Conservation (phyloP, 2,113 vertebrate genomes). For the Herpetotheres cachinnans region DNA sequence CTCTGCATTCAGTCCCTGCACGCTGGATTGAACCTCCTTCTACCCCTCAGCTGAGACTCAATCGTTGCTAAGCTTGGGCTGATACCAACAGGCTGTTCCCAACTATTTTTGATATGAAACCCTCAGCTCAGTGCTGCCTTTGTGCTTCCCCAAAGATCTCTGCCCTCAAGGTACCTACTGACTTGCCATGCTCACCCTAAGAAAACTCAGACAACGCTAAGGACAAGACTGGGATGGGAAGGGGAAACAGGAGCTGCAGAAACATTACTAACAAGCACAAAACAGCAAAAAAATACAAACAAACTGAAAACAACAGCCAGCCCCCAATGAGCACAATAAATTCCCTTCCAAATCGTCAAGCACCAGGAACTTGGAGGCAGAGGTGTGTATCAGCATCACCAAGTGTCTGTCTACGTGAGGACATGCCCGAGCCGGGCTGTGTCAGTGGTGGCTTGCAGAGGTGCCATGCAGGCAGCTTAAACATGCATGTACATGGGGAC, state of each 20-base stretch:
- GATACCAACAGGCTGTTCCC: fast-evolving
- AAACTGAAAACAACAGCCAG: conserved; percentile 50
- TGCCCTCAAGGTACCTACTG: not conserved
- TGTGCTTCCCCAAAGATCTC: not conserved
- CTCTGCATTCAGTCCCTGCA: not conserved
- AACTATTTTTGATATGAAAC: not conserved
- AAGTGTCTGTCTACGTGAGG: fast-evolving
- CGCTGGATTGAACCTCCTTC: fast-evolving
- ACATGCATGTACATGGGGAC: not conserved
- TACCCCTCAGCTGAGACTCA: not conserved
- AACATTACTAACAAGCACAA: conserved; percentile 51
- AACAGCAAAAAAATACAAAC: conserved; percentile 29
- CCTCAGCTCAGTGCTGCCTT: not conserved
- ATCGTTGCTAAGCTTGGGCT: not conserved
- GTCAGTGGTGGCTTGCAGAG: not conserved
- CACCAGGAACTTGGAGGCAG: not conserved
- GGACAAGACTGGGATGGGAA: conserved; percentile 41
- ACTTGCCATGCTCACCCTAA: not conserved
- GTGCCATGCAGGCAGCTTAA: conserved; percentile 24
- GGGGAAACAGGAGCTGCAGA: conserved; percentile 37
- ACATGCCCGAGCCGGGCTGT: fast-evolving
- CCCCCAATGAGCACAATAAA: conserved; percentile 18
- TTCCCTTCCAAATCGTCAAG: conserved; percentile 28
- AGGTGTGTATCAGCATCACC: not conserved
- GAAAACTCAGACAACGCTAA: not conserved